phyloP scores from a whole-genome alignment of 2,797 vertebrate genomes.

The Myripristis jacobus region DNA sequence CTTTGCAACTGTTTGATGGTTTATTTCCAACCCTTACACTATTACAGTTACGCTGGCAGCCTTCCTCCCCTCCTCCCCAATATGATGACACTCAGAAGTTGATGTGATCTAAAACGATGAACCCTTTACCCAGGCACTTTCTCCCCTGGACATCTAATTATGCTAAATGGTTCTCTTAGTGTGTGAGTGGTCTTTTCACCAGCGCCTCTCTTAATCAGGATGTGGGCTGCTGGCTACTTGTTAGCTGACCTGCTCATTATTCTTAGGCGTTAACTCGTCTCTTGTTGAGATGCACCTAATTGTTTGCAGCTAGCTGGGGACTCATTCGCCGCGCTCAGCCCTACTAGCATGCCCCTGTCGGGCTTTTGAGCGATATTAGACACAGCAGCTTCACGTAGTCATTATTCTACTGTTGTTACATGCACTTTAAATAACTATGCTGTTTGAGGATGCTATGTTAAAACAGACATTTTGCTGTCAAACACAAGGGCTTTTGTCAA shows the following conservation, averaged over 20 bases:
- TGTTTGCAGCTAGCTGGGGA: conserved; percentile 58
- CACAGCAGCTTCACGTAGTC: conserved; percentile 12
- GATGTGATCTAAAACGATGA: conserved; percentile 56
- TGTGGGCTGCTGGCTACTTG: conserved; percentile 69
- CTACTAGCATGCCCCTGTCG: conserved; percentile 39
- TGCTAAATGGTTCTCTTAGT: conserved; percentile 67
- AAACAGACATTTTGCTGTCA: neutral
- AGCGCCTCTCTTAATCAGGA: conserved; percentile 68
- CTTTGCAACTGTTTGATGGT: conserved; percentile 13
- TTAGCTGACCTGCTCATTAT: conserved; percentile 81
- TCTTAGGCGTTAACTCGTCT: conserved; percentile 63
- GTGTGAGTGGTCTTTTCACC: conserved; percentile 65
- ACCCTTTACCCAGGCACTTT: conserved; percentile 52
- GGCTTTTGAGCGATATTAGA: conserved; percentile 15
- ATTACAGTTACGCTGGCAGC: neutral
- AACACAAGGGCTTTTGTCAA: neutral
- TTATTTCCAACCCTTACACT: neutral
- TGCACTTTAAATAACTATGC: neutral
- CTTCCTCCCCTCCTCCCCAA: conserved; percentile 24
- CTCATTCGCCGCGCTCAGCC: conserved; percentile 38
- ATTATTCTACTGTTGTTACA: conserved; percentile 6
- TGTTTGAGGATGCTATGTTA: neutral
- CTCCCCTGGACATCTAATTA: conserved; percentile 74
- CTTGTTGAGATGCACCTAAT: conserved; percentile 66
- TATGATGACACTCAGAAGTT: conserved; percentile 40